A percentile compares a stretch with the other conserved stretches of the same genome.
Evolutionary conservation across 2,113 vertebrate genomes (phyloP).

Genomic region (Scytalopus superciliaris): DNA sequence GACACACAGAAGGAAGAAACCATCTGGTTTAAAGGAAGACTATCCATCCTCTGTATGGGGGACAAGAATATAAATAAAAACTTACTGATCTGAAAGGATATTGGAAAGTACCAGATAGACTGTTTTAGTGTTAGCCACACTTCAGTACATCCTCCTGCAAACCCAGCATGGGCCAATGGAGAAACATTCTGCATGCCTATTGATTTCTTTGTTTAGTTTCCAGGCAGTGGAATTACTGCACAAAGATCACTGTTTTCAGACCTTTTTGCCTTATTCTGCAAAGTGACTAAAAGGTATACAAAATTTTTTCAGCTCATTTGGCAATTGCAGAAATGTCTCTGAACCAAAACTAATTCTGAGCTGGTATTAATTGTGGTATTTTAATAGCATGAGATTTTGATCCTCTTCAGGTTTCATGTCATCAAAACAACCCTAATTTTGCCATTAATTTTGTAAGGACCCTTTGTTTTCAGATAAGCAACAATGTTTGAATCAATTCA

Average conservation of each 20-base stretch:
- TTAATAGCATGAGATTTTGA: not conserved
- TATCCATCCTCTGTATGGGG: not conserved
- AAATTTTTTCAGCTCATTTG: not conserved
- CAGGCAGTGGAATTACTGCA: not conserved
- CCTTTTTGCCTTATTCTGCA: not conserved
- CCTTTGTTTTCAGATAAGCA: not conserved
- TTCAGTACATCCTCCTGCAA: conserved; percentile 20
- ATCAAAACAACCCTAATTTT: not conserved
- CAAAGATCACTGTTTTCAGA: not conserved
- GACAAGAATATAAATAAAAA: conserved; percentile 53
- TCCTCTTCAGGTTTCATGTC: not conserved
- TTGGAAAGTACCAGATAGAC: not conserved
- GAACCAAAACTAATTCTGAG: not conserved
- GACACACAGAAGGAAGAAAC: not conserved
- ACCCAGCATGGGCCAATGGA: not conserved
- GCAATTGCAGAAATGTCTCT: not conserved
- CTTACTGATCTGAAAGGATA: conserved; percentile 32
- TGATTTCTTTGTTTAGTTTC: conserved; percentile 47
- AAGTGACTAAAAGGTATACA: not conserved
- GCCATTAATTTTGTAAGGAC: not conserved
- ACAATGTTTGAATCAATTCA: not conserved
- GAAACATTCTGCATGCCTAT: not conserved
- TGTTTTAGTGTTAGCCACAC: conserved; percentile 23
- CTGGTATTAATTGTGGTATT: not conserved
- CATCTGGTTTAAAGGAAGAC: not conserved